Evolutionary conservation across 2,797 vertebrate genomes (phyloP).

Genomic region (Enteromius afrohamiltoni): DNA sequence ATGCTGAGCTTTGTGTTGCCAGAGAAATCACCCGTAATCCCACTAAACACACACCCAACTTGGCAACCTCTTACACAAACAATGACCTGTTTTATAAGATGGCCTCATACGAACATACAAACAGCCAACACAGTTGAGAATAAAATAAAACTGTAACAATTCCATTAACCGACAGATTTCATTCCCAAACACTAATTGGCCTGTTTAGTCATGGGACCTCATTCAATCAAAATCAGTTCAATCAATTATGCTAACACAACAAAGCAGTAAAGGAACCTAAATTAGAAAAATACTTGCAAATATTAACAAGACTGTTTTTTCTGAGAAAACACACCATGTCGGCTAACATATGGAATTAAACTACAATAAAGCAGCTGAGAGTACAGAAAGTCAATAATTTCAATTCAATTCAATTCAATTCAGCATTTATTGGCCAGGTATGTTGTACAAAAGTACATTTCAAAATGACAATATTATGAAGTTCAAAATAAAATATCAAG

Average conservation of each 20-base stretch:
- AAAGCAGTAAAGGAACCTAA: background rate
- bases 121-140: conserved; percentile 45
- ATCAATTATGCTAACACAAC: conserved; percentile 12
- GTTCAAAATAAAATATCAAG: no score
- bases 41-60: conserved; percentile 67
- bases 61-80: conserved; percentile 59
- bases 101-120: conserved; percentile 43
- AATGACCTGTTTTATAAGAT: conserved; percentile 51
- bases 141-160: conserved; percentile 43
- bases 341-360: background rate
- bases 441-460: no score
- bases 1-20: conserved; percentile 69
- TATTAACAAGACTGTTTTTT: conserved; percentile 17
- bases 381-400: background rate
- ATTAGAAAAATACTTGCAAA: conserved; percentile 6
- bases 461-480: no score
- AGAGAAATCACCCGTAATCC: conserved; percentile 69
- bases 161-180: conserved; percentile 45
- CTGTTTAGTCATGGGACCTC: conserved; percentile 37
- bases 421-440: no score
- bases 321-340: background rate
- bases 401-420: no score
- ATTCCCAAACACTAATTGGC: conserved; percentile 41
- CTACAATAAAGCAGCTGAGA: background rate
- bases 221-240: conserved; percentile 44